Conservation (phyloP, 2,888 invertebrate species). For the Diarsia mendica region DNA sequence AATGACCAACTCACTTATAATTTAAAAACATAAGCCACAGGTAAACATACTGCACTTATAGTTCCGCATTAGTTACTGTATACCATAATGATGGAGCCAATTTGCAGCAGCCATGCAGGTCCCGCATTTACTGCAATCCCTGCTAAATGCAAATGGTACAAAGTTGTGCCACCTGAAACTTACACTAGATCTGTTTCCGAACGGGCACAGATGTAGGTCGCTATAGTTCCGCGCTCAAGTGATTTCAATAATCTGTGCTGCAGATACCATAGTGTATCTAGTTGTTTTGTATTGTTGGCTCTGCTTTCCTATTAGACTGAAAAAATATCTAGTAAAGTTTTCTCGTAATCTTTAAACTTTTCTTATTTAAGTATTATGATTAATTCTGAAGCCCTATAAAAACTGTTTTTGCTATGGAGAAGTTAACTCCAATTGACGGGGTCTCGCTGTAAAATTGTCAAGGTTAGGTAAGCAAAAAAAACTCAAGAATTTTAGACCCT, state of each 20-base stretch:
- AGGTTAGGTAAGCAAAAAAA: not conserved
- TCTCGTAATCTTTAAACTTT: not conserved
- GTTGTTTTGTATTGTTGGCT: not conserved
- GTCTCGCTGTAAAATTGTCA: not conserved
- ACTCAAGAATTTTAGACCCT: not conserved
- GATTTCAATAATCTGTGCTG: conserved; percentile 56
- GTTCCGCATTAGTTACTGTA: conserved; percentile 19
- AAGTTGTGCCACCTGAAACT: conserved; percentile 63
- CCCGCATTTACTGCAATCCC: conserved; percentile 55
- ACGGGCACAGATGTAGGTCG: conserved; percentile 43
- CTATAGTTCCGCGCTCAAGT: conserved; percentile 49
- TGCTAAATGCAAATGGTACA: conserved; percentile 67
- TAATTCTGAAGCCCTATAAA: not conserved
- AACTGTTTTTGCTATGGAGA: not conserved
- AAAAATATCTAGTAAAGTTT: not conserved
- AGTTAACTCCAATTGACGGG: not conserved
- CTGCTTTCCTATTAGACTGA: not conserved
- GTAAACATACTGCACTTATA: not conserved
- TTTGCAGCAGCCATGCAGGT: conserved; percentile 40
- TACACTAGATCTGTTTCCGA: conserved; percentile 54
- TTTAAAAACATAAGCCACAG: not conserved
- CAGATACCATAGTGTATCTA: conserved; percentile 7
- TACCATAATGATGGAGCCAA: conserved; percentile 41
- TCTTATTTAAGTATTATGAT: not conserved
- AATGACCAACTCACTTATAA: not conserved